Evolutionary conservation across 2,113 vertebrate species (phyloP).

Genomic region (Albula goreensis): DNA sequence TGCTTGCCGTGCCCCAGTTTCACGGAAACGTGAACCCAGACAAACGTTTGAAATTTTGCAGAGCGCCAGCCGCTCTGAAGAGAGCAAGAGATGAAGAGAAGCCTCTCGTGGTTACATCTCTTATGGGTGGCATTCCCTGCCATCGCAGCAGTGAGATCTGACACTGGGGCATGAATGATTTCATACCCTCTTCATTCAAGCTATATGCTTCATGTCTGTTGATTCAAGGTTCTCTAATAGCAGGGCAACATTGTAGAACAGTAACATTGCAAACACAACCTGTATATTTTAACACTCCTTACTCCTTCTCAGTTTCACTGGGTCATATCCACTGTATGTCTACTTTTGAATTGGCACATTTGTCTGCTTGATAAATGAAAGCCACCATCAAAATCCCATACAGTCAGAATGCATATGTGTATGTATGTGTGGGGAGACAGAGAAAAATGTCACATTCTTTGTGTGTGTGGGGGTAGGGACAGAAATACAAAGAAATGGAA

Average conservation of each 20-base stretch:
- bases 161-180: background rate
- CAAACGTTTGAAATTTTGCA: background rate
- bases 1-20: background rate
- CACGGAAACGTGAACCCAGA: background rate
- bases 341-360: background rate
- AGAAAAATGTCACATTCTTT: background rate
- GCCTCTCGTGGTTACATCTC: background rate
- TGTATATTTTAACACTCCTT: background rate
- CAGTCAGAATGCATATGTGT: background rate
- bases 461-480: background rate
- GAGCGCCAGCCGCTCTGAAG: background rate
- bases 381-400: background rate
- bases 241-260: background rate
- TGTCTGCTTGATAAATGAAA: background rate
- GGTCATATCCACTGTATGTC: background rate
- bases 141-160: background rate
- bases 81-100: background rate
- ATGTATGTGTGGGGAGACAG: background rate
- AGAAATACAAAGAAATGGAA: slow-evolving; percentile 2
- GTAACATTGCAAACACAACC: background rate
- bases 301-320: background rate
- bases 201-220: background rate
- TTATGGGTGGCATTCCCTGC: background rate
- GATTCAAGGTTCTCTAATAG: background rate
- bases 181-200: background rate